Conservation (phyloP, 1,140 invertebrate genomes). For the Dendrolimus kikuchii region DNA sequence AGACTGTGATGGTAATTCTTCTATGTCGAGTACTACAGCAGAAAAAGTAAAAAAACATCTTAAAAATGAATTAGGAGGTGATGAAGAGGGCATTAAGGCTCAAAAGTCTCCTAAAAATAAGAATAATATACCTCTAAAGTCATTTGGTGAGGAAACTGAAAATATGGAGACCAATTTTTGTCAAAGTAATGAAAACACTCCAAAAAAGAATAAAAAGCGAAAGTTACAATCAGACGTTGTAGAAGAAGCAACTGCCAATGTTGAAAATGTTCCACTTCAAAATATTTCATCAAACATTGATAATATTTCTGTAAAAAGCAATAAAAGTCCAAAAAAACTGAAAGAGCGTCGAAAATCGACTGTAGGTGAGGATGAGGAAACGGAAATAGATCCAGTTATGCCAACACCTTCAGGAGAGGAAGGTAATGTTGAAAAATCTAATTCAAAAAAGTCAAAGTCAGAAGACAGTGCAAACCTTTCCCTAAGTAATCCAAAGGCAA, state of each 20-base stretch:
- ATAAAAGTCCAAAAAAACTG: constrained; percentile 3
- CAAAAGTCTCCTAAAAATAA: constrained; percentile 32
- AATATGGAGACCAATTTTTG: too few relatives aligned
- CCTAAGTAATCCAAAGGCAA: too few relatives aligned
- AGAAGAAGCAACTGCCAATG: constrained; percentile 3
- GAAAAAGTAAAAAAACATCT: constrained; percentile 62
- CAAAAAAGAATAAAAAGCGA: constrained; percentile 30
- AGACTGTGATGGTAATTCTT: constrained; percentile 25
- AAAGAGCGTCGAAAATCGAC: not conserved
- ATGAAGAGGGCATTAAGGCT: constrained; percentile 14
- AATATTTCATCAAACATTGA: not conserved
- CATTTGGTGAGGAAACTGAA: too few relatives aligned
- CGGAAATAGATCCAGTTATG: not conserved
- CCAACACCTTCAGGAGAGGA: not conserved
- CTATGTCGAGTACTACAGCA: constrained; percentile 38
- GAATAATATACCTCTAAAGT: constrained; percentile 5
- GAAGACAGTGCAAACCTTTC: too few relatives aligned
- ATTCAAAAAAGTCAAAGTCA: too few relatives aligned
- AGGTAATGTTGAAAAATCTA: too few relatives aligned
- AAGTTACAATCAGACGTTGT: constrained; percentile 4
- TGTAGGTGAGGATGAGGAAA: not conserved
- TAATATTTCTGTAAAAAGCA: not conserved
- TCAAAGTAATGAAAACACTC: constrained; percentile 12
- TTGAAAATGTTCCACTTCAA: not conserved
- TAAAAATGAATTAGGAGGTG: constrained; percentile 41